These are phyloP conservation scores for Meloidogyne exigua DNA, from an alignment of 1,140 invertebrate genomes.

Conservation along the genomic window DNA sequence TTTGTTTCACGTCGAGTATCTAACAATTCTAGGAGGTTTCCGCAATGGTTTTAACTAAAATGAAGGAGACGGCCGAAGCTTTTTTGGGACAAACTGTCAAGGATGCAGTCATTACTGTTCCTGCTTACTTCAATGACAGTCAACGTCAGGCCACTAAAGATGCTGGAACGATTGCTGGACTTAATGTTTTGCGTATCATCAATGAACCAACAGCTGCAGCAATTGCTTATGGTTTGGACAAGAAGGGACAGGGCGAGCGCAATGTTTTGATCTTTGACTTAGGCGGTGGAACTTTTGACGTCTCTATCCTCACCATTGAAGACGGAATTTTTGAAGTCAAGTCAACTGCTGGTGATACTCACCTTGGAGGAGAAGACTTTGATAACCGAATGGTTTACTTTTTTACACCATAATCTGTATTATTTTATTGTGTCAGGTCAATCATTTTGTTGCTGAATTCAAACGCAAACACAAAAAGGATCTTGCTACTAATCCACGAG, in stretches of 20 bases:
- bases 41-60: slow-evolving; percentile 64
- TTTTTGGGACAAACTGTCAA: slow-evolving; percentile 65
- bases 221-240: slow-evolving; percentile 81
- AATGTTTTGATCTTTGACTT: slow-evolving; percentile 79
- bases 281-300: slow-evolving; percentile 94
- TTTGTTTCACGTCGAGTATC: slow-evolving; percentile 64
- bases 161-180: slow-evolving; percentile 72
- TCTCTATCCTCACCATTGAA: slow-evolving; percentile 90
- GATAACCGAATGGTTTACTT: slow-evolving; percentile 70
- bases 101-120: slow-evolving; percentile 66
- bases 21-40: slow-evolving; percentile 79
- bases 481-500: slow-evolving; percentile 80
- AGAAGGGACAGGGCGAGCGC: slow-evolving; percentile 71
- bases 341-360: slow-evolving; percentile 87
- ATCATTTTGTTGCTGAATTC: slow-evolving; percentile 92
- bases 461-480: slow-evolving; percentile 96
- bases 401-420: neutral
- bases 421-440: slow-evolving; percentile 70
- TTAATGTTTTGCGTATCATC: slow-evolving; percentile 75
- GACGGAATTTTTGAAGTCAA: slow-evolving; percentile 92
- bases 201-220: slow-evolving; percentile 79
- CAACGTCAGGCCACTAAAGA: slow-evolving; percentile 76
- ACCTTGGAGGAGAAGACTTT: slow-evolving; percentile 96
- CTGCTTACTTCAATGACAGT: slow-evolving; percentile 73
- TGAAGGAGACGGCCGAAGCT: slow-evolving; percentile 69